Conservation (phyloP, 2,888 invertebrate genomes). For the Endotricha flammealis region DNA sequence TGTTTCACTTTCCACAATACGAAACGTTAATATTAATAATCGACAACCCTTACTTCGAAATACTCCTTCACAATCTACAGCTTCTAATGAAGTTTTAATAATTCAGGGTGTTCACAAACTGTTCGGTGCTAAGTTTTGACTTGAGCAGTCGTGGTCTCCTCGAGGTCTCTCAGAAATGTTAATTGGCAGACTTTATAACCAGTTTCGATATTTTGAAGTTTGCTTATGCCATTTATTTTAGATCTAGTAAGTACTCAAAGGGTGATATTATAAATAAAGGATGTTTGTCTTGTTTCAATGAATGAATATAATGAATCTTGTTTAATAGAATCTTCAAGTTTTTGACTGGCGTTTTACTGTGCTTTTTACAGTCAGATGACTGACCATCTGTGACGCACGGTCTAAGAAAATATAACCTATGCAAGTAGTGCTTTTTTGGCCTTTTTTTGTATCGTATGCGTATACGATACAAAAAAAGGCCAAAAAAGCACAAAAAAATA, state of each 20-base stretch:
- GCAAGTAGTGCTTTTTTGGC: constrained; percentile 4
- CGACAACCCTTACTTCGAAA: too few species aligned
- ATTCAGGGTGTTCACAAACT: constrained; percentile 21
- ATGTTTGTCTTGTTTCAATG: too few species aligned
- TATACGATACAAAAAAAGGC: constrained; percentile 1
- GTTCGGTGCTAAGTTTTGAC: constrained; percentile 13
- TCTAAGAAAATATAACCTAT: too few species aligned
- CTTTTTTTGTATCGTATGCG: not conserved
- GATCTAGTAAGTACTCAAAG: too few species aligned
- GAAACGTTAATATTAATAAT: too few species aligned
- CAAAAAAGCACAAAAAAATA: constrained; percentile 2
- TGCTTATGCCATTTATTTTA: constrained; percentile 15
- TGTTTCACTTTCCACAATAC: too few species aligned
- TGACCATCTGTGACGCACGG: too few species aligned
- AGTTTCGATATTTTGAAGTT: constrained; percentile 22
- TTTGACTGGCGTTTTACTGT: too few species aligned
- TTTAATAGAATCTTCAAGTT: too few species aligned
- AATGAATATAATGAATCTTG: too few species aligned
- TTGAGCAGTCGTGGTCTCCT: constrained; percentile 14
- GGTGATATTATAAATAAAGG: too few species aligned
- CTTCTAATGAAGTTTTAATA: constrained; percentile 24
- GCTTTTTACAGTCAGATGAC: too few species aligned
- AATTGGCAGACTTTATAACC: constrained; percentile 23
- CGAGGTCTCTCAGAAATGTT: constrained; percentile 21
- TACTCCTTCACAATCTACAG: constrained; percentile 12